These are phyloP conservation scores for Forbesichthys agassizii DNA, from an alignment of 2,113 vertebrate genomes.

Conservation along the genomic window DNA sequence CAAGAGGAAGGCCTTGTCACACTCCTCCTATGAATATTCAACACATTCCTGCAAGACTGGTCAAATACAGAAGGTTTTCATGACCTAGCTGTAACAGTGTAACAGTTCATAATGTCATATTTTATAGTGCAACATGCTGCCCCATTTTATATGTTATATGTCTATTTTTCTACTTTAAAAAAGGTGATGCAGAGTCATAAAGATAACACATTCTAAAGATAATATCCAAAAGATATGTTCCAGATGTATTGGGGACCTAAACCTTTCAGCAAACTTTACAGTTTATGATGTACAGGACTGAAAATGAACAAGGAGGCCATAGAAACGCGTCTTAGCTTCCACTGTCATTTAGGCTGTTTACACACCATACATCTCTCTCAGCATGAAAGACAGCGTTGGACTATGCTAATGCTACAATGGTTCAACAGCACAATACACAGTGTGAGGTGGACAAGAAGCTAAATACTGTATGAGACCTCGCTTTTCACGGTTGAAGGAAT, in stretches of 20 bases:
- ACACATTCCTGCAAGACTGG: too few relatives aligned
- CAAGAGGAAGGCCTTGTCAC: too few relatives aligned
- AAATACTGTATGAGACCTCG: constrained; percentile 6
- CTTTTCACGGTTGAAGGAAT: constrained; percentile 14
- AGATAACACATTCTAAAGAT: not conserved
- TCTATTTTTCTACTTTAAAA: too few relatives aligned
- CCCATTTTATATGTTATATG: constrained; percentile 1
- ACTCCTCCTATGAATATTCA: too few relatives aligned
- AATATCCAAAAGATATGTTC: constrained; percentile 20
- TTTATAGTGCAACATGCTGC: not conserved
- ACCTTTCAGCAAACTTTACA: constrained; percentile 27
- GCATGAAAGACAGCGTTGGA: constrained; percentile 69
- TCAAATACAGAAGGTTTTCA: constrained; percentile 2
- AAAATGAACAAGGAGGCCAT: not conserved
- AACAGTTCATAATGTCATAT: constrained; percentile 30
- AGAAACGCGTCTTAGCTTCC: constrained; percentile 31
- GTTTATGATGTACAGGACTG: constrained; percentile 30
- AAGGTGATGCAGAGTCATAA: too few relatives aligned
- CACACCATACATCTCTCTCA: constrained; percentile 72
- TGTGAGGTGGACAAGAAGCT: not conserved
- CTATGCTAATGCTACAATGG: constrained; percentile 58
- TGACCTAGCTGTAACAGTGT: constrained; percentile 26
- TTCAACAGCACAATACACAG: constrained; percentile 28
- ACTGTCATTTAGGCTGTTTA: constrained; percentile 52
- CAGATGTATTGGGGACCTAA: constrained; percentile 34